These are phyloP conservation scores for Triplophysa rosa DNA, from an alignment of 2,113 vertebrate species.

Conservation along the genomic window DNA sequence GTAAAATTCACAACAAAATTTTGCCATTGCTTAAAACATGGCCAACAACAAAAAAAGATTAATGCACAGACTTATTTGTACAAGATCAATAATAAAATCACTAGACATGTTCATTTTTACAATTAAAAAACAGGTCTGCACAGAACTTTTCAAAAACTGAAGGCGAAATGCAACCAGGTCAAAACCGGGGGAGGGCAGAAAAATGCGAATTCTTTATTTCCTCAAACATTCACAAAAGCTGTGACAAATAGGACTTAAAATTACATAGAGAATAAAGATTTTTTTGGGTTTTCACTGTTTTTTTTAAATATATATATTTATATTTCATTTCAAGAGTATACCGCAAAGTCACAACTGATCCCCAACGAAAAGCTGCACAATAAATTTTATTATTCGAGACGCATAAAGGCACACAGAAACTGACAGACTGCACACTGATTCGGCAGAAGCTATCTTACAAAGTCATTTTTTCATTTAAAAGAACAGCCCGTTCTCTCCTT, in stretches of 20 bases:
- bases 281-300: conserved; percentile 61
- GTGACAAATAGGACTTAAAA: conserved; percentile 70
- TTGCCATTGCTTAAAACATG: conserved; percentile 50
- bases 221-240: conserved; percentile 69
- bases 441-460: conserved; percentile 77
- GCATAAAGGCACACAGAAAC: conserved; percentile 77
- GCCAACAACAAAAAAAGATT: conserved; percentile 63
- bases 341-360: conserved; percentile 69
- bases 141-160: conserved; percentile 51
- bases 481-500: conserved; percentile 18
- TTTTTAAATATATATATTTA: conserved; percentile 58
- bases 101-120: conserved; percentile 73
- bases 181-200: conserved; percentile 57
- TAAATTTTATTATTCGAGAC: conserved; percentile 75
- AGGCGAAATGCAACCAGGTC: conserved; percentile 47
- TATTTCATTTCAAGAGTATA: conserved; percentile 66
- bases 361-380: conserved; percentile 75
- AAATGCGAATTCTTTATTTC: conserved; percentile 65
- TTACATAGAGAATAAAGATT: conserved; percentile 67
- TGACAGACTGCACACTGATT: conserved; percentile 75
- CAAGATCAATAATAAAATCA: conserved; percentile 79
- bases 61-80: conserved; percentile 64
- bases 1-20: conserved; percentile 71
- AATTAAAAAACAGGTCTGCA: conserved; percentile 41
- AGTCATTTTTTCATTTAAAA: conserved; percentile 53